Base-by-base conservation (phyloP, 2,888 invertebrate genomes). In the Drosophila setosimentum region DNA sequence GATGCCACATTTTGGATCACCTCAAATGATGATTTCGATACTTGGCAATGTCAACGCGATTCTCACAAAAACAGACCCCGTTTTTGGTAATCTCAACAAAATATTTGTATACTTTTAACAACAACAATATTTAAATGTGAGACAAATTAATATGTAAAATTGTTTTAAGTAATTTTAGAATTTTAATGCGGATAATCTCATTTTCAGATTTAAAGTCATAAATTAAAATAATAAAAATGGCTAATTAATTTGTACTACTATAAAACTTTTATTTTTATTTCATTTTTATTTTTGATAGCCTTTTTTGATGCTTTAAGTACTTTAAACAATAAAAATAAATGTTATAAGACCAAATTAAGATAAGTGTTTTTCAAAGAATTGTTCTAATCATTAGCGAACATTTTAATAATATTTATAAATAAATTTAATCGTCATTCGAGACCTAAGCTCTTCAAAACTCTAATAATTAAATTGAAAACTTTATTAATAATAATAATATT, bases 1-100 rank as follows among this genome's bases (percentile, higher is more conserved):
- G 73, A 73, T 67, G 62, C 71, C 68, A 66, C 59, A 51, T 80
- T 74, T 68, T 82, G 61, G 78, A 78, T 70, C 80, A 76, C 57
- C 72, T 42, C 50, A 54, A 29, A 27, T 18, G 13, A 54, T 27
- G 57, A 73, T 57, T 59, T 63, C 62, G 32, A 63, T 70, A 64
- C 68, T 69, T 49, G 45, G 65, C 66, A 61, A 64, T 73, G 69
- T 73, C 73, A 69, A 30, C 61, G 58, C 27, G 48, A 21, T 57
- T 53, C 55, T 8, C n/a, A n/a, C 13, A 54, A n/a, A 29, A 37
- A 35, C 29, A 27, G 8, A 0, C 1, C 11, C 6, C n/a, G 18
- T 18, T 50, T 18, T 50, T 7, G 11, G 29, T 29, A n/a, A 50
- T 50, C 2, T 18, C 0, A 8, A 18, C 11, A 4, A 40, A n/a